Evolutionary conservation across 2,888 invertebrate genomes (phyloP), one percentile per base, ranked within the genome.

Genomic region (Limenitis camilla): DNA sequence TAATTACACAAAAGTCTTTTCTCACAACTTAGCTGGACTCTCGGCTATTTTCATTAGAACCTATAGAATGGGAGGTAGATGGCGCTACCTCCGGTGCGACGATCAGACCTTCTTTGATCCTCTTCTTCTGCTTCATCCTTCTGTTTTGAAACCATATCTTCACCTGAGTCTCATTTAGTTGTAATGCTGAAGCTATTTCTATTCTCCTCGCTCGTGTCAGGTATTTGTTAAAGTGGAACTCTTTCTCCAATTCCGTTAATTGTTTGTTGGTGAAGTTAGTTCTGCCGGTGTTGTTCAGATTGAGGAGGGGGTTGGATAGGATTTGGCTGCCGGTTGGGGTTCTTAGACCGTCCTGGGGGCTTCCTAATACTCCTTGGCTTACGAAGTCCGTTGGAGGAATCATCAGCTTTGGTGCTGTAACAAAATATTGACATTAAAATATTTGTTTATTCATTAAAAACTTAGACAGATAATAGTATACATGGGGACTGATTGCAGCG

Each of bases 191-290:
- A 0, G 99, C 99, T 64, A 99, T 99, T 85, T 99, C 99, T 76
- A 99, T 98, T 67, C 99, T 91, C 62, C 99, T 89, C 36, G 98
- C 98, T 65, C 99, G 89, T 36, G 99, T 99, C 71, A 99, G 91
- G 89, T 99, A 99, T 86, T 98, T 98, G 89, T 98, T 98, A 87
- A 98, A 99, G 81, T 99, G 99, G 88, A 99, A 99, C 82, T 99
- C 99, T 77, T 99, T 99, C 80, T 99, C 99, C 62, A 99, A 90
- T 82, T 99, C 99, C 2, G 99, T 99, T 60, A 99, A 91, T 80
- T 99, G 99, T 83, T 99, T 99, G 85, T 99, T 99, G 63, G 98
- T 98, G 89, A 99, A 99, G 88, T 99, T 99, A 36, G 99, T 99
- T 49, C 99, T 90, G 33, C 98, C 98, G 9, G 96, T 95, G 86